phyloP scores from a whole-genome alignment of 2,113 vertebrate species.

The Catagonus wagneri region DNA sequence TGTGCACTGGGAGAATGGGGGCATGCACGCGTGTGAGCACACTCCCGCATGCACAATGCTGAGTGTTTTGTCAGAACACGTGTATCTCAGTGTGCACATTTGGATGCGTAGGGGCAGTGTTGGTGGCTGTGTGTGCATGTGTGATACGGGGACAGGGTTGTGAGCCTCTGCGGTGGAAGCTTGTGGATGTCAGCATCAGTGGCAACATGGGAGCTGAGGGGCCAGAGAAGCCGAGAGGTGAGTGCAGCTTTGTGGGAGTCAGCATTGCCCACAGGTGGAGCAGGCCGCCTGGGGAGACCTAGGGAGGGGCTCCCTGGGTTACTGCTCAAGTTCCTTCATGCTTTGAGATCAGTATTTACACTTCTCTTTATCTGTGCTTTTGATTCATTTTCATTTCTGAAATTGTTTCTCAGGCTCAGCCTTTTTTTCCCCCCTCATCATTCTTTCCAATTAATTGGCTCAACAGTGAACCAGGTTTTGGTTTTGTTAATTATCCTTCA shows the following conservation, averaged over 20 bases:
- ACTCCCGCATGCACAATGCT: background rate
- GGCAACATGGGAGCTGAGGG: rapidly evolving
- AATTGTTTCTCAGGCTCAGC: background rate
- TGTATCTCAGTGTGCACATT: background rate
- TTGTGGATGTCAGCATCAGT: background rate
- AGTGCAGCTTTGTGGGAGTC: background rate
- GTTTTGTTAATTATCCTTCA: background rate
- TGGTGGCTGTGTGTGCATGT: no score
- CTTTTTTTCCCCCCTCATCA: no score
- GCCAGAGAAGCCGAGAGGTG: background rate
- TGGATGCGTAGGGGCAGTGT: no score
- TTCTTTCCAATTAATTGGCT: background rate
- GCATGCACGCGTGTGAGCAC: background rate
- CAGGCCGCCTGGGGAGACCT: rapidly evolving
- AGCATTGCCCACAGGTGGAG: rapidly evolving
- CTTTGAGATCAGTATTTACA: background rate
- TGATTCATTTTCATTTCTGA: background rate
- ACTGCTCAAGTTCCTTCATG: background rate
- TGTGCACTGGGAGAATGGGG: background rate
- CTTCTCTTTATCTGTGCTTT: background rate
- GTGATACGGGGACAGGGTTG: background rate
- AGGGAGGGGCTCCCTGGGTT: rapidly evolving
- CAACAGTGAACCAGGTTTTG: background rate
- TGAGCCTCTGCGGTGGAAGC: background rate
- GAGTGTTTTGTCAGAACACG: background rate